Base-by-base conservation (phyloP, 2,888 invertebrate species). In the Lochmaea crataegi region DNA sequence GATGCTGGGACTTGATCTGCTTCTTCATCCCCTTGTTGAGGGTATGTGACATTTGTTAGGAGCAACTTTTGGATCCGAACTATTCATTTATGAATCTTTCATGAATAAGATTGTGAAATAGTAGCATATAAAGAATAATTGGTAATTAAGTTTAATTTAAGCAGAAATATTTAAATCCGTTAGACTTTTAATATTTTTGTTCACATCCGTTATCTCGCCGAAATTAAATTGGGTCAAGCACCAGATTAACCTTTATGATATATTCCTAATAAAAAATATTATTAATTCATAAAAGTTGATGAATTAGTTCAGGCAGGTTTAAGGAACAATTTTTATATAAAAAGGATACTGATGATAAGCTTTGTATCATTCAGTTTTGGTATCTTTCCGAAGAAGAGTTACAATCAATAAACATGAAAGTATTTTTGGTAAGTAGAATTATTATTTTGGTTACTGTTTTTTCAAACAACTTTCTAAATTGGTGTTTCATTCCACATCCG, bases 341-440 rank as follows among this genome's bases (percentile, higher is more conserved):
- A 66, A 38, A 66, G 66, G 41, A 18, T n/a, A 14, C 38, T 12
- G 9, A 32, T n/a, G 1, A 6, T 18, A 11, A 18, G 14, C 11
- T 51, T 12, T 7, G 12, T 22, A 65, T 51, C 26, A 65, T 65
- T 65, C 18, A 51, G 16, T 16, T 42, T 18, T 51, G 51, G 51
- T 65, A 32, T 48, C 38, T 56, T 10, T 18, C 16, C 53, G 10
- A 9, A 65, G 58, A 51, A 53, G 18, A 65, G n/a, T 9, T 12
- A n/a, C 18, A 16, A 61, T 41, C 45, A 11, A 14, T 1, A 58
- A 32, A 45, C 10, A 79, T 79, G 79, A 79, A 76, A 67, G 64
- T 66, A 18, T 53, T 76, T 65, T 65, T 77, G 77, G 79, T 79
- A 75, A 76, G 77, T 76, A 26, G 1, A 67, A 42, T 10, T 41